These are phyloP conservation scores for Leptobrachium leishanense DNA, from an alignment of 2,113 vertebrate species.

Conservation along the genomic window DNA sequence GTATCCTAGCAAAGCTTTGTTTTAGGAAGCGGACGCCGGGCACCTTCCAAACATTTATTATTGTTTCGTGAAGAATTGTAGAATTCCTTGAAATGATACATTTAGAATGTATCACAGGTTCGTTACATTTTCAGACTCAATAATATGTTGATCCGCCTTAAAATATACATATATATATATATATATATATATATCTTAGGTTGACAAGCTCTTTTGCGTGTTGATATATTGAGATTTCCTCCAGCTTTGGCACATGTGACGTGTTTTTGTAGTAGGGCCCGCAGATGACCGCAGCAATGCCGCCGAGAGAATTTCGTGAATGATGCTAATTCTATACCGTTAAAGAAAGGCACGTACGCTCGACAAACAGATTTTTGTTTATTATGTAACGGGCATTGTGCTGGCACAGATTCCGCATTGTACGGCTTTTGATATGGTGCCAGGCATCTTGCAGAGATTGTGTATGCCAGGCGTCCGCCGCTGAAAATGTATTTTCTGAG, in stretches of 20 bases:
- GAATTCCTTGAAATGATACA: no score
- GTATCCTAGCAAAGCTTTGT: no score
- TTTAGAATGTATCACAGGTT: no score
- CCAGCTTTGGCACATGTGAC: not conserved
- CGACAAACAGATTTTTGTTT: conserved; percentile 66
- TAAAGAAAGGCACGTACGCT: conserved; percentile 40
- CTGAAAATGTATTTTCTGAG: conserved; percentile 54
- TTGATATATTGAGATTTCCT: no score
- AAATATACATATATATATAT: no score
- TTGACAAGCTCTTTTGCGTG: no score
- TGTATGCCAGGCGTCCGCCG: conserved; percentile 66
- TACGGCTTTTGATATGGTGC: conserved; percentile 71
- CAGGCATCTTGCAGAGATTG: conserved; percentile 73
- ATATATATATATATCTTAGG: no score
- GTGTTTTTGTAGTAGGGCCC: conserved; percentile 20
- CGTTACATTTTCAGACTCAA: no score
- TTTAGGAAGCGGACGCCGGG: no score
- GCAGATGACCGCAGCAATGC: conserved; percentile 3
- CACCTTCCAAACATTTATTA: no score
- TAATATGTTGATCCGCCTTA: no score
- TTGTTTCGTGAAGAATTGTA: no score
- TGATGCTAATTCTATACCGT: conserved; percentile 37
- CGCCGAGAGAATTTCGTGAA: conserved; percentile 21
- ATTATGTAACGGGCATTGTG: conserved; percentile 69
- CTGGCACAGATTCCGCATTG: conserved; percentile 65